Evolutionary conservation across 1,140 invertebrate species (phyloP).

Genomic region (Temnothorax longispinosus): DNA sequence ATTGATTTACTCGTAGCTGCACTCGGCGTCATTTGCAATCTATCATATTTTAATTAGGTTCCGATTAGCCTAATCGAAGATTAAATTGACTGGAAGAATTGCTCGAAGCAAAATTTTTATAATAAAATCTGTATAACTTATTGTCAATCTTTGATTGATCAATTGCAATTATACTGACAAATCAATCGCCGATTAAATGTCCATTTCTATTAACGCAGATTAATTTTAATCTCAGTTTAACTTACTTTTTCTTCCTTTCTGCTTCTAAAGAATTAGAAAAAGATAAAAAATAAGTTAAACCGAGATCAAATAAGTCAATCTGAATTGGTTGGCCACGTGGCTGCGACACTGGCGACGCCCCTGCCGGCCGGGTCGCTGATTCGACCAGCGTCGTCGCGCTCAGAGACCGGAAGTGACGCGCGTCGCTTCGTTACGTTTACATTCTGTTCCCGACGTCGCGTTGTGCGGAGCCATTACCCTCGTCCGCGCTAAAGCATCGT

Average conservation of each 20-base stretch:
- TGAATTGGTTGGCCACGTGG: too few relatives aligned
- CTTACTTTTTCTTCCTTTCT: too few relatives aligned
- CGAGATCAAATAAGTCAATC: not conserved
- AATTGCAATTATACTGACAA: too few relatives aligned
- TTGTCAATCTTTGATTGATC: too few relatives aligned
- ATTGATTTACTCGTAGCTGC: not conserved
- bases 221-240: too few relatives aligned
- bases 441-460: constrained; percentile 81
- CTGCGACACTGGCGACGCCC: not conserved
- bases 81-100: not conserved
- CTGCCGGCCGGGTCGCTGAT: constrained; percentile 52
- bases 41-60: not conserved
- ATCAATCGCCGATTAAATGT: too few relatives aligned
- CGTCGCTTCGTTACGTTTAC: constrained; percentile 83
- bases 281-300: too few relatives aligned
- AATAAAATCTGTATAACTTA: too few relatives aligned
- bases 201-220: too few relatives aligned
- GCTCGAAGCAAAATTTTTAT: too few relatives aligned
- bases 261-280: too few relatives aligned
- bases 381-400: constrained; percentile 69
- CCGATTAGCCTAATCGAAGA: not conserved
- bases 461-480: constrained; percentile 85
- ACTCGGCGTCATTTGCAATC: not conserved
- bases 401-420: constrained; percentile 81
- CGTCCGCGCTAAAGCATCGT: constrained; percentile 83